Evolutionary conservation across 2,113 vertebrate species (phyloP), one percentile per base, ranked within the genome.

Genomic region (Platysteira castanea): DNA sequence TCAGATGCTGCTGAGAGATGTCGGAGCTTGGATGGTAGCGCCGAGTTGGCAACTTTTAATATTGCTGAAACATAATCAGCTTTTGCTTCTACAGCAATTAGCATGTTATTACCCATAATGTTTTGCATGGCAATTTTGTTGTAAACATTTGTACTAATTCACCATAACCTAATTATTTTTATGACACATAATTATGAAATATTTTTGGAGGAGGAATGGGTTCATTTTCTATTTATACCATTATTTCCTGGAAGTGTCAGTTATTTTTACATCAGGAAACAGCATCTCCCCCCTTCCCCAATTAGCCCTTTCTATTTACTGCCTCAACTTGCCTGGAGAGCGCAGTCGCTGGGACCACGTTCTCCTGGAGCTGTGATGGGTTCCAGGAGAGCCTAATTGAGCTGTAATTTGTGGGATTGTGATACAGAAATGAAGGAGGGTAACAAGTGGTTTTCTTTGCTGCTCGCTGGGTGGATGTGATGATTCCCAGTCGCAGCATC

Each of bases 111-210:
- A 98, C 97, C 96, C 96, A 97, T 97, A 98, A 98, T 98, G 98
- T 98, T 98, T 97, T 98, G 98, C 98, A 98, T 98, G 98, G 98
- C 98, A 98, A 98, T 98, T 98, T 98, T 97, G 97, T 98, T 98
- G 98, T 98, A 98, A 98, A 98, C 98, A 98, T 98, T 98, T 98
- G 98, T 98, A 98, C 97, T 98, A 98, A 98, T 98, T 98, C 98
- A 95, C 97, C 97, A 97, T 98, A 98, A 98, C 98, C 97, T 98
- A 98, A 98, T 98, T 98, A 98, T 98, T 98, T 97, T 98, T 98
- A 98, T 98, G 98, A 98, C 98, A 98, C 97, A 97, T 98, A 98
- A 98, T 98, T 98, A 98, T 68, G 46, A 98, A 98, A 96, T 97
- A 97, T 98, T 98, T 98, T 98, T 97, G 97, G 97, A 98, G 96